Base-by-base conservation (phyloP, 2,797 vertebrate genomes). In the Hozukius guyotensis region DNA sequence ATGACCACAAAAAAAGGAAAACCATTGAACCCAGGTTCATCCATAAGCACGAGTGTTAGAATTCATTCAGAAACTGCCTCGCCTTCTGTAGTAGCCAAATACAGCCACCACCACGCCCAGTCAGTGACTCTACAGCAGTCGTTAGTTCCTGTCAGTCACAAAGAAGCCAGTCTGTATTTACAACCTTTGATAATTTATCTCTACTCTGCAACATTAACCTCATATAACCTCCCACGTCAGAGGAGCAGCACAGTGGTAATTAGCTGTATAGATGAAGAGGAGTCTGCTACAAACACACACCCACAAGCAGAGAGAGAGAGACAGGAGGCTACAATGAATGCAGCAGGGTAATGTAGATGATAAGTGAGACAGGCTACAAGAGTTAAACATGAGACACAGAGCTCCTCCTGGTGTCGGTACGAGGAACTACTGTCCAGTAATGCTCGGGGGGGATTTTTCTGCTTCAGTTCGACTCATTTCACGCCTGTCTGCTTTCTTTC, bases 331-430 rank as follows among this genome's bases (percentile, higher is more conserved):
- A 29, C 20, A 34, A 12, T 42, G 32, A 69, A 31, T 78, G 66
- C 73, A 76, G 64, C 34, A 22, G 63, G n/a, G 29, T 3, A 62
- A 2, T 63, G 31, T 62, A 56, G 62, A 78, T 52, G 31, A 72
- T 52, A 24, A 49, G 46, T 38, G 31, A 81, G 36, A 75, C 25
- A 31, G 64, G n/a, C 66, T 72, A 18, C 27, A 38, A 6, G 10
- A 8, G 55, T 67, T 5, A 12, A 84, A 82, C 60, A 75, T 75
- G 63, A 77, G 82, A 71, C 31, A 5, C 24, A 22, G 57, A 46
- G 89, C 90, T 76, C 94, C 94, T 85, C 83, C 94, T 95, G 87
- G 86, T 95, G 95, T 20, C 57, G 0, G 11, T 10, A 7, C 5
- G 3, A 49, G 24, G 59, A 60, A 84, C 57, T 63, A 4, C 68